phyloP scores from a whole-genome alignment of 2,888 invertebrate species.

The Lepidocyrtinus sp. region DNA sequence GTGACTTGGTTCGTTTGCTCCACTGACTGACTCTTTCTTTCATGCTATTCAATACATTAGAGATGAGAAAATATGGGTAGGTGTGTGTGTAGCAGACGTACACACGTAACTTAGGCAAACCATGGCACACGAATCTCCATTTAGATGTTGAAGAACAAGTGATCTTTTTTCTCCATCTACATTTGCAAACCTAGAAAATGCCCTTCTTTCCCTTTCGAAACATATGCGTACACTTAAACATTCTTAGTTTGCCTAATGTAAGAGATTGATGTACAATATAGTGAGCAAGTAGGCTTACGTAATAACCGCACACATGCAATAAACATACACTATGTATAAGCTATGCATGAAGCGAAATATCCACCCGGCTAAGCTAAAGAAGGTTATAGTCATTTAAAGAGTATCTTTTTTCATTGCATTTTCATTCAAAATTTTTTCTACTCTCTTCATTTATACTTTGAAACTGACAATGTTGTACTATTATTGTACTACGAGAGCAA shows the following conservation, averaged over 20 bases:
- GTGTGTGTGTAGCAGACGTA: slow-evolving; percentile 6
- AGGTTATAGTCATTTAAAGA: too few species aligned
- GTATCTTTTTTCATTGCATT: slow-evolving; percentile 22
- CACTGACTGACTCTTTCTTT: slow-evolving; percentile 51
- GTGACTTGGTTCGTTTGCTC: slow-evolving; percentile 41
- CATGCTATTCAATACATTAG: slow-evolving; percentile 7
- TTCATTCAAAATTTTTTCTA: slow-evolving; percentile 41
- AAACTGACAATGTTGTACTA: neutral
- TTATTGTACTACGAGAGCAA: neutral
- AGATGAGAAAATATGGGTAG: slow-evolving; percentile 19
- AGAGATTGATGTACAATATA: too few species aligned
- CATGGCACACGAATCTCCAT: neutral
- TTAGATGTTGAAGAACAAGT: slow-evolving; percentile 41
- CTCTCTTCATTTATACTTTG: slow-evolving; percentile 6
- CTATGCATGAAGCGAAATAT: too few species aligned
- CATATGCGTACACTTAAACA: neutral
- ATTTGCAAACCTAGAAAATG: slow-evolving; percentile 24
- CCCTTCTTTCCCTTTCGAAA: neutral
- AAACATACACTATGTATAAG: too few species aligned
- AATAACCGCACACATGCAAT: too few species aligned
- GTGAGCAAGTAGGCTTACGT: too few species aligned
- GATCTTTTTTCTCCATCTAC: slow-evolving; percentile 46
- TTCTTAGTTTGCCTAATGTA: neutral
- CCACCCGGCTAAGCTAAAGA: neutral
- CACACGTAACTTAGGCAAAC: too few species aligned